Percentiles rank a stretch among this genome's conserved stretches.
phyloP scores from a whole-genome alignment of 2,888 invertebrate genomes.

The Cotesia congregata region DNA sequence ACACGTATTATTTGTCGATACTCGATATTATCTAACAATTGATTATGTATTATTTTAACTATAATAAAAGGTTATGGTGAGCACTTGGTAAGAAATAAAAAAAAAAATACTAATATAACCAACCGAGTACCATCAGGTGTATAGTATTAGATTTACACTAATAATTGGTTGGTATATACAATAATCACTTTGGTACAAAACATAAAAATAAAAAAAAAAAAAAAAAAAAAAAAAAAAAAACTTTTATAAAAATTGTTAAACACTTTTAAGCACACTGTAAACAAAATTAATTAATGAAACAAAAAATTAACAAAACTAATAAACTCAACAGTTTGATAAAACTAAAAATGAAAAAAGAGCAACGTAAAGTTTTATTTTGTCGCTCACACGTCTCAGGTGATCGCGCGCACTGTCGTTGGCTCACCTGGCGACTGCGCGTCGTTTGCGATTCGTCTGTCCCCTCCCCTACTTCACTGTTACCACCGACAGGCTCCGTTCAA shows the following conservation, averaged over 20 bases:
- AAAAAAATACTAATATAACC: background rate
- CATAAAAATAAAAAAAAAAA: background rate
- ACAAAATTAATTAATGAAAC: background rate
- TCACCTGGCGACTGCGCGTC: conserved; percentile 69
- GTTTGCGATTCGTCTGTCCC: conserved; percentile 45
- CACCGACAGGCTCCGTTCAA: conserved; percentile 41
- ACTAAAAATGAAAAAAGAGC: background rate
- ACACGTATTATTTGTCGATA: background rate
- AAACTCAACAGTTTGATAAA: background rate
- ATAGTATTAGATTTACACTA: conserved; percentile 2
- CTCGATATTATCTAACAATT: background rate
- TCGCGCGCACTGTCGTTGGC: conserved; percentile 58
- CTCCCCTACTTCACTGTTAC: conserved; percentile 39
- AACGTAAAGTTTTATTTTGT: conserved; percentile 18
- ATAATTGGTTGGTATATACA: background rate
- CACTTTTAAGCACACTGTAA: background rate
- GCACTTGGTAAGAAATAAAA: background rate
- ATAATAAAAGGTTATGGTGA: background rate
- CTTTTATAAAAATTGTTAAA: background rate
- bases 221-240: background rate
- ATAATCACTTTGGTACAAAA: background rate
- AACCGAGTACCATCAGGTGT: background rate
- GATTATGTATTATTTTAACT: background rate
- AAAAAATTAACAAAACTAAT: background rate
- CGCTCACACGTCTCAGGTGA: conserved; percentile 39